Conservation (phyloP, 2,113 vertebrate genomes). For the Deroptyus accipitrinus region DNA sequence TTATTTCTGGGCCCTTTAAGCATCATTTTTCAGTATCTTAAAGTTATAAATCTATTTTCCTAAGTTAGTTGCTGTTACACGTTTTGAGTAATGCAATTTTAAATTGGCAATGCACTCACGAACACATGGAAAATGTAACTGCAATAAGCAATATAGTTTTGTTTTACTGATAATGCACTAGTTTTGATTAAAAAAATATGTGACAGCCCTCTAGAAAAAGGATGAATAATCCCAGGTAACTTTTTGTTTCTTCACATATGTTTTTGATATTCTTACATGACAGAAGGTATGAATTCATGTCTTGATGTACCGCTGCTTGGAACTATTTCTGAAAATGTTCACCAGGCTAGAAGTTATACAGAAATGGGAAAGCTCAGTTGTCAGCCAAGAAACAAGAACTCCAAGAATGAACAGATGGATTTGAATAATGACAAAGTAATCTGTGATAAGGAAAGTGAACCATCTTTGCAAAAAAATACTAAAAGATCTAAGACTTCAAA, state of each 20-base stretch:
- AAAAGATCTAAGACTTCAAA: slow-evolving; percentile 56
- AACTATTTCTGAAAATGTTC: slow-evolving; percentile 79
- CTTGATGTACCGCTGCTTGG: slow-evolving; percentile 65
- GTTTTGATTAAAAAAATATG: not conserved
- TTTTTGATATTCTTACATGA: slow-evolving; percentile 63
- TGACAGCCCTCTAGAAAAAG: not conserved
- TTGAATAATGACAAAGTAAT: slow-evolving; percentile 66
- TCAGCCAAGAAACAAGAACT: slow-evolving; percentile 72
- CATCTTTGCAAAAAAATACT: slow-evolving; percentile 73
- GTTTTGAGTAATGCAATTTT: not conserved
- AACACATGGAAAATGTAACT: not conserved
- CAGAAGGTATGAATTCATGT: slow-evolving; percentile 62
- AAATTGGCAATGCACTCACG: not conserved
- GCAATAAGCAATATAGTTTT: not conserved
- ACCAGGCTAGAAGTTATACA: slow-evolving; percentile 64
- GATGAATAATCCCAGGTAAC: slow-evolving; percentile 16
- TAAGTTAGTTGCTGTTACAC: not conserved
- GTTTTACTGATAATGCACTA: not conserved
- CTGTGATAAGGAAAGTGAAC: slow-evolving; percentile 75
- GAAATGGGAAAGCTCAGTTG: slow-evolving; percentile 62
- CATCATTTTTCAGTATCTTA: not conserved
- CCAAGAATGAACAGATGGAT: slow-evolving; percentile 84
- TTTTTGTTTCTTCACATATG: slow-evolving; percentile 39
- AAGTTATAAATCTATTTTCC: not conserved
- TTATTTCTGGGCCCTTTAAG: not conserved